Percentiles rank a stretch among this genome's conserved stretches.
Conservation (phyloP, 2,888 invertebrate species). For the Eurytoma adleriae region DNA sequence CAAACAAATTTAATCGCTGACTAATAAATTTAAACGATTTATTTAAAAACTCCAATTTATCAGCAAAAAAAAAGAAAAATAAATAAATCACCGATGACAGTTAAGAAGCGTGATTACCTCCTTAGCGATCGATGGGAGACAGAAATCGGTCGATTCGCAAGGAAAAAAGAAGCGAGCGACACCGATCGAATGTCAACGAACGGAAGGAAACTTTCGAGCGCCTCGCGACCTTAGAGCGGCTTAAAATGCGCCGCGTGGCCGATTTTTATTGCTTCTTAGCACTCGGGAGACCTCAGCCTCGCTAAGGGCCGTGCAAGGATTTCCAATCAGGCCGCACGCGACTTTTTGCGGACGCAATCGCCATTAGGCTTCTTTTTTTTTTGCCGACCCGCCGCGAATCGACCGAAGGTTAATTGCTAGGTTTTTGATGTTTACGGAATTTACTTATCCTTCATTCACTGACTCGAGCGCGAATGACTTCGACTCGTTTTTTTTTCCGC, state of each 20-base stretch:
- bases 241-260: constrained; percentile 21
- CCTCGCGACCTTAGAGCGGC: constrained; percentile 19
- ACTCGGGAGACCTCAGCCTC: constrained; percentile 32
- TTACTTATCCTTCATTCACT: too few species aligned
- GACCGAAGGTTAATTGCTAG: too few species aligned
- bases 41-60: too few species aligned
- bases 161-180: constrained; percentile 9
- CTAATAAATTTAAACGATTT: too few species aligned
- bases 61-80: neutral
- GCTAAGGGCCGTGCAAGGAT: constrained; percentile 47
- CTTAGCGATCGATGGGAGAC: too few species aligned
- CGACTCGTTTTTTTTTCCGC: too few species aligned
- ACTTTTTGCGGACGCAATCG: neutral
- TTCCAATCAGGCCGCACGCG: constrained; percentile 26
- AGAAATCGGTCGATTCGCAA: too few species aligned
- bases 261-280: neutral
- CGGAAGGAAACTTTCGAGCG: constrained; percentile 28
- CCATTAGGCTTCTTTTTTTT: too few species aligned
- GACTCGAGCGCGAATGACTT: too few species aligned
- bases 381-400: too few species aligned
- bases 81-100: neutral
- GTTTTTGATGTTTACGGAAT: too few species aligned
- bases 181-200: constrained; percentile 38
- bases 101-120: neutral
- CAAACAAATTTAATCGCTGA: too few species aligned